phyloP scores from a whole-genome alignment of 2,113 vertebrate genomes.

The Oryctolagus cuniculus region mOryCun1.1 NC_091433.1:196143001-196143500 shows the following conservation, averaged over 20 bases:
- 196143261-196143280: background rate
- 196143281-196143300: background rate
- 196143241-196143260: background rate
- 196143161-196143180: background rate
- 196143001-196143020: background rate
- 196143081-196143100: accelerated
- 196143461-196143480: background rate
- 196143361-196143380: background rate
- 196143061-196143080: background rate
- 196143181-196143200: background rate
- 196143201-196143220: background rate
- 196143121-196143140: background rate
- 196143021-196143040: background rate
- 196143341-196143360: background rate
- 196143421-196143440: background rate
- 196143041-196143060: background rate
- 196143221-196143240: background rate
- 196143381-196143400: background rate
- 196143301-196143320: background rate
- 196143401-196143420: background rate
- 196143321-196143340: background rate
- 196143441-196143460: background rate
- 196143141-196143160: background rate
- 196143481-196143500: background rate
- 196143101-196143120: accelerated